A percentile compares a stretch with the other conserved stretches of the same genome.
Conservation (phyloP, 2,113 vertebrate genomes). For the Cyprinus carpio region DNA sequence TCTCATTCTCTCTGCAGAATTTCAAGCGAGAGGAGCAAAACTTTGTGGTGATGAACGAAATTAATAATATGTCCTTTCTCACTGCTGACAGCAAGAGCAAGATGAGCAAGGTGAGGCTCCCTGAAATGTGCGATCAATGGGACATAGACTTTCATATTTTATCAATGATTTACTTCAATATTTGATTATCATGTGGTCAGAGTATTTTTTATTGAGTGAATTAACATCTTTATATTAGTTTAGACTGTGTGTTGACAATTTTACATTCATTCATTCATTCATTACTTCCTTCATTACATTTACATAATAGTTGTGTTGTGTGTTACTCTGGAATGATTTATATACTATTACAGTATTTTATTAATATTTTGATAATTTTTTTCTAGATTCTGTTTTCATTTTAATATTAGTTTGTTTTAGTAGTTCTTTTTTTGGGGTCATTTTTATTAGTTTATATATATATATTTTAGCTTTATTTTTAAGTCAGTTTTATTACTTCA, state of each 20-base stretch:
- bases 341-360: too few species aligned
- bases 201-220: neutral
- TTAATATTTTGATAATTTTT: neutral
- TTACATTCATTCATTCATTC: too few species aligned
- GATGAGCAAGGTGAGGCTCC: slow-evolving; percentile 88
- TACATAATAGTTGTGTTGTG: too few species aligned
- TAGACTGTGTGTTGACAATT: too few species aligned
- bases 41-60: slow-evolving; percentile 96
- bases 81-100: slow-evolving; percentile 96
- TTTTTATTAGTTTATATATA: too few species aligned
- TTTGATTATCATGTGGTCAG: neutral
- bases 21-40: slow-evolving; percentile 96
- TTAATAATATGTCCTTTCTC: slow-evolving; percentile 98
- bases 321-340: neutral
- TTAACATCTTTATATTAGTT: neutral
- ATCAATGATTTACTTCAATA: neutral
- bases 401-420: neutral
- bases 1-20: slow-evolving; percentile 73
- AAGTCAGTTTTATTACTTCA: neutral
- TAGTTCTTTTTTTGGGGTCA: neutral
- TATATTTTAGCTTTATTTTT: neutral
- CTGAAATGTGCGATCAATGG: neutral
- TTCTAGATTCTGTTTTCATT: neutral
- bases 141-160: neutral
- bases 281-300: too few species aligned